These are phyloP conservation scores for Microctenopoma steveboyesi DNA, from an alignment of 2,797 vertebrate genomes.

Conservation along the genomic window DNA sequence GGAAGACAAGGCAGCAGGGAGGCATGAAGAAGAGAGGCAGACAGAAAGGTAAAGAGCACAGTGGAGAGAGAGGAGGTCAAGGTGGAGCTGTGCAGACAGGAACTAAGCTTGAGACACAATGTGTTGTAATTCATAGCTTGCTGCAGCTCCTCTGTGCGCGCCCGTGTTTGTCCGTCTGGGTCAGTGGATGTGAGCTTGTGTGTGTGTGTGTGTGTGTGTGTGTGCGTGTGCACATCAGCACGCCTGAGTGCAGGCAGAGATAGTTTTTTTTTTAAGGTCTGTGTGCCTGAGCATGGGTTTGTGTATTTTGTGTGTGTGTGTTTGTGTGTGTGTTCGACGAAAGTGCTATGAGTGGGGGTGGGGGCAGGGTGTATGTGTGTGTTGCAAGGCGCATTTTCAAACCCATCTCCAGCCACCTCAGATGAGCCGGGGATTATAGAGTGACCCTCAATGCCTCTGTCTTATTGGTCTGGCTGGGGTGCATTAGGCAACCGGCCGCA, in stretches of 20 bases:
- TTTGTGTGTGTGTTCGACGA: conserved; percentile 22
- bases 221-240: conserved; percentile 41
- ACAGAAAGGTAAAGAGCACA: conserved; percentile 65
- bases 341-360: conserved; percentile 31
- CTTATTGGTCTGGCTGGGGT: conserved; percentile 96
- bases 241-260: conserved; percentile 65
- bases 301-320: conserved; percentile 28
- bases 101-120: conserved; percentile 83
- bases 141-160: conserved; percentile 76
- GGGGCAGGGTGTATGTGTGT: conserved; percentile 55
- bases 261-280: conserved; percentile 51
- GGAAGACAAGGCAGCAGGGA: conserved; percentile 63
- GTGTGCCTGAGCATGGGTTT: conserved; percentile 57
- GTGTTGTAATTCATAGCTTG: conserved; percentile 98
- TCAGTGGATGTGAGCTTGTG: conserved; percentile 62
- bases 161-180: conserved; percentile 75
- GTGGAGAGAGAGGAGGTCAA: conserved; percentile 75
- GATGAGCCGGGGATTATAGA: conserved; percentile 98
- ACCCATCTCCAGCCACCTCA: conserved; percentile 94
- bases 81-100: conserved; percentile 79
- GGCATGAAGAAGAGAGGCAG: conserved; percentile 67
- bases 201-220: conserved; percentile 15
- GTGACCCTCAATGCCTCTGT: conserved; percentile 97
- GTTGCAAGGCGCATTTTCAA: conserved; percentile 92
- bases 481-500: conserved; percentile 93